A percentile compares a stretch with the other conserved stretches of the same genome.
phyloP scores from a whole-genome alignment of 2,888 invertebrate species.

The Pinctada fucata region DNA sequence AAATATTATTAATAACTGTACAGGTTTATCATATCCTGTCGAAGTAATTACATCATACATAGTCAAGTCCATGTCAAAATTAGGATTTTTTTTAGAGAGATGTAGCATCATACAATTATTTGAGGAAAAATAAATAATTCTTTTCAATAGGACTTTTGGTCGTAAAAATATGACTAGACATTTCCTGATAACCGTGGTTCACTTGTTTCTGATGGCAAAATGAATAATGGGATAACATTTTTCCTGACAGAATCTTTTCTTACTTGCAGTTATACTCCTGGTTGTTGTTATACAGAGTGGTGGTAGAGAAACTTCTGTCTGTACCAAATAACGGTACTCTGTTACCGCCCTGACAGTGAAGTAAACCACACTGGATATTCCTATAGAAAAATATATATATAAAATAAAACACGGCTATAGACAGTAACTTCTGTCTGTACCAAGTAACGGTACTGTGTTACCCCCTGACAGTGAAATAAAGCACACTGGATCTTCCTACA shows the following conservation, averaged over 20 bases:
- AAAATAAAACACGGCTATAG: background rate
- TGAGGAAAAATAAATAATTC: too few relatives aligned
- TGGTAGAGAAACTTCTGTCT: slow-evolving; percentile 90
- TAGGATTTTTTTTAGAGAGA: too few relatives aligned
- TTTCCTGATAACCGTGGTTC: too few relatives aligned
- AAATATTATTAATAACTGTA: too few relatives aligned
- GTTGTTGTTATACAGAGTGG: slow-evolving; percentile 92
- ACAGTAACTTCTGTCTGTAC: slow-evolving; percentile 88
- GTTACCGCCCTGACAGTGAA: slow-evolving; percentile 94
- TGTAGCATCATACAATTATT: too few relatives aligned
- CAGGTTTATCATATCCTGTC: too few relatives aligned
- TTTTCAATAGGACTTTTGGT: too few relatives aligned
- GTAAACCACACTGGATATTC: slow-evolving; percentile 94
- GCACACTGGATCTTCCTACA: slow-evolving; percentile 94
- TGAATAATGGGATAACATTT: too few relatives aligned
- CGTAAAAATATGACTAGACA: too few relatives aligned
- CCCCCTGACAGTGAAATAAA: slow-evolving; percentile 96
- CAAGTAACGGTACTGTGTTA: slow-evolving; percentile 87
- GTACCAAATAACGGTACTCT: slow-evolving; percentile 88
- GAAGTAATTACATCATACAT: too few relatives aligned
- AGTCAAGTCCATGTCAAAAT: too few relatives aligned
- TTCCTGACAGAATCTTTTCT: slow-evolving; percentile 67
- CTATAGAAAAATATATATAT: slow-evolving; percentile 77
- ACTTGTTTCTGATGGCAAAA: too few relatives aligned
- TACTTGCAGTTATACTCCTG: slow-evolving; percentile 97